Evolutionary conservation across 2,113 vertebrate genomes (phyloP).

Genomic region (Stigmatopora argus): DNA sequence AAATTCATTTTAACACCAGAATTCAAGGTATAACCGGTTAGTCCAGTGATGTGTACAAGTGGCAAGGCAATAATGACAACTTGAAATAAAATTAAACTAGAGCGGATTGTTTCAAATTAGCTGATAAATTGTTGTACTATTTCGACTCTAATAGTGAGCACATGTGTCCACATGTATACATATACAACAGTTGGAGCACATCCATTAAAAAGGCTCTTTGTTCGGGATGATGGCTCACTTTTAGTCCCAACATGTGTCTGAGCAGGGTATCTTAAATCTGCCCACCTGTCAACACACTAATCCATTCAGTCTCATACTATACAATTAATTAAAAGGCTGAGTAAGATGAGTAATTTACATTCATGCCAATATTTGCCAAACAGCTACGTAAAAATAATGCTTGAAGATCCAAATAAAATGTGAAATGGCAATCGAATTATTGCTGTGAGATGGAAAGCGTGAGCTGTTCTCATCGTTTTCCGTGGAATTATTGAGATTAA

Average conservation of each 20-base stretch:
- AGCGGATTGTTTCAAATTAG: not conserved
- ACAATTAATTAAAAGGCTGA: constrained; percentile 67
- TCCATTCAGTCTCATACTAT: constrained; percentile 58
- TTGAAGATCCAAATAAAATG: constrained; percentile 8
- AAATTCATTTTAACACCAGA: no score
- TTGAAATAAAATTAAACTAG: not conserved
- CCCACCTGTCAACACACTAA: constrained; percentile 67
- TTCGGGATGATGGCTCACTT: constrained; percentile 50
- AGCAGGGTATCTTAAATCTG: constrained; percentile 61
- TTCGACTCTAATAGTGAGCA: not conserved
- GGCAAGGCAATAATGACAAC: not conserved
- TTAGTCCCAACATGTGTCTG: constrained; percentile 64
- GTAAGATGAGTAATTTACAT: constrained; percentile 64
- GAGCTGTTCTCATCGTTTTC: constrained; percentile 44
- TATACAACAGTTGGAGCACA: constrained; percentile 39
- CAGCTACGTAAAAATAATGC: constrained; percentile 12
- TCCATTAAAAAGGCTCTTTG: constrained; percentile 56
- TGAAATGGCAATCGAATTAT: not conserved
- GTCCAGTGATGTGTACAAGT: not conserved
- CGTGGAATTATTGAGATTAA: constrained; percentile 64
- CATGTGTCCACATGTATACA: not conserved
- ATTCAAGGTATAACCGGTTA: not conserved
- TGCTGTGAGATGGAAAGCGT: not conserved
- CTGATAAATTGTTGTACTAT: not conserved
- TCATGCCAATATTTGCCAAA: constrained; percentile 39